phyloP scores from a whole-genome alignment of 2,797 vertebrate genomes.

The Phoxinus dragarum region DNA sequence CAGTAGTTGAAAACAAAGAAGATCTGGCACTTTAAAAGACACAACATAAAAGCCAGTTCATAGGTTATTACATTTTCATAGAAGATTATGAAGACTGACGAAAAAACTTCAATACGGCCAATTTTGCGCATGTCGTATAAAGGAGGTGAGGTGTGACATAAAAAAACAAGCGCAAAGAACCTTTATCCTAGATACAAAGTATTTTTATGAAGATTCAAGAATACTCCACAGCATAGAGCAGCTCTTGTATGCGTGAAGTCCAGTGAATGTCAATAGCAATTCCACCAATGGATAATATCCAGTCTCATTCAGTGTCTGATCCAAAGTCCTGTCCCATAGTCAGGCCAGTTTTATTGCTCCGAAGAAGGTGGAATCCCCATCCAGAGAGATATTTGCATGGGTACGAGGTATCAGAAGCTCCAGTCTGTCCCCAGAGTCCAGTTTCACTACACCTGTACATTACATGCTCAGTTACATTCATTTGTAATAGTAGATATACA shows the following conservation, averaged over 20 bases:
- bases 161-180: neutral
- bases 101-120: neutral
- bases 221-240: neutral
- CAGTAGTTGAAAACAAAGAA: neutral
- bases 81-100: neutral
- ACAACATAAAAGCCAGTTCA: neutral
- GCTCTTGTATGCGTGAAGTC: neutral
- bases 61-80: neutral
- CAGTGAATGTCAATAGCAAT: neutral
- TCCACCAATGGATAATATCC: neutral
- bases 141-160: neutral
- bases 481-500: neutral
- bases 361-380: constrained; percentile 92
- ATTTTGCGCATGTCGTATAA: neutral
- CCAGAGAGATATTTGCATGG: constrained; percentile 85
- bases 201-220: neutral
- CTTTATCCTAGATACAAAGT: neutral
- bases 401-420: constrained; percentile 90
- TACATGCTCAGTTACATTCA: neutral
- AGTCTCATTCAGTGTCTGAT: neutral
- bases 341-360: constrained; percentile 90
- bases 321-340: constrained; percentile 57
- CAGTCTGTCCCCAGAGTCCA: constrained; percentile 90
- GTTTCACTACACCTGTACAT: constrained; percentile 87
- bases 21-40: neutral